phyloP scores from a whole-genome alignment of 92 coral and sea anemone species.

The Phymanthus crucifer region DNA sequence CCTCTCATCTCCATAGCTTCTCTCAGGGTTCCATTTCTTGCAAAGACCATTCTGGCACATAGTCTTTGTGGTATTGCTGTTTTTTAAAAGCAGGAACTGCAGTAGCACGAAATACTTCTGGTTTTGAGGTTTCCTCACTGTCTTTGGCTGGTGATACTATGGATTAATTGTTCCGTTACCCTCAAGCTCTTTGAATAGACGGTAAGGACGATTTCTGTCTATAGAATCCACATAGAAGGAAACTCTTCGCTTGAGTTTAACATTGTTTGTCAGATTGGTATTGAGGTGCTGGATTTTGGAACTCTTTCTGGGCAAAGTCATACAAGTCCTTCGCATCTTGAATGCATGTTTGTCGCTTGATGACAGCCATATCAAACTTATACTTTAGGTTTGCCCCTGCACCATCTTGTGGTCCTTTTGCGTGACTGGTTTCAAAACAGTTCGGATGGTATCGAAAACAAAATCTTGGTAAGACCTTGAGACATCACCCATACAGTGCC shows the following conservation, averaged over 20 bases:
- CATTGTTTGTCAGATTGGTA: conserved; percentile 57
- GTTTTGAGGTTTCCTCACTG: neutral
- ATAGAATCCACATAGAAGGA: conserved; percentile 18
- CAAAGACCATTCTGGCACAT: too few species aligned
- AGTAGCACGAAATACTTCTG: too few species aligned
- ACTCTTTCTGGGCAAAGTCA: conserved; percentile 34
- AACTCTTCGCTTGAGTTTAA: conserved; percentile 21
- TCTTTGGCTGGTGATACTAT: too few species aligned
- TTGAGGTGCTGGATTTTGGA: conserved; percentile 31
- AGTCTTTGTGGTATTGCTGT: too few species aligned
- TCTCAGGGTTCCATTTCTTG: too few species aligned
- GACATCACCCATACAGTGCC: conserved; percentile 65
- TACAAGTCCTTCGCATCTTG: conserved; percentile 53
- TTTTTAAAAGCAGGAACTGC: too few species aligned
- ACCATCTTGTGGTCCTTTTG: conserved; percentile 50
- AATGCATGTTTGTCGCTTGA: conserved; percentile 28
- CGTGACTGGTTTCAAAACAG: conserved; percentile 48
- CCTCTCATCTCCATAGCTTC: too few species aligned
- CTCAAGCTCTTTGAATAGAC: conserved; percentile 16
- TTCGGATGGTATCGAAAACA: conserved; percentile 42
- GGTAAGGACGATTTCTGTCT: conserved; percentile 2
- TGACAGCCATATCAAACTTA: conserved; percentile 43
- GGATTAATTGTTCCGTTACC: conserved; percentile 34
- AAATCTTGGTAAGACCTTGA: conserved; percentile 35
- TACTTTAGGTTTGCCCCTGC: conserved; percentile 38